Evolutionary conservation across 2,113 vertebrate species (phyloP).

Genomic region (Anser brachyrhynchus): DNA sequence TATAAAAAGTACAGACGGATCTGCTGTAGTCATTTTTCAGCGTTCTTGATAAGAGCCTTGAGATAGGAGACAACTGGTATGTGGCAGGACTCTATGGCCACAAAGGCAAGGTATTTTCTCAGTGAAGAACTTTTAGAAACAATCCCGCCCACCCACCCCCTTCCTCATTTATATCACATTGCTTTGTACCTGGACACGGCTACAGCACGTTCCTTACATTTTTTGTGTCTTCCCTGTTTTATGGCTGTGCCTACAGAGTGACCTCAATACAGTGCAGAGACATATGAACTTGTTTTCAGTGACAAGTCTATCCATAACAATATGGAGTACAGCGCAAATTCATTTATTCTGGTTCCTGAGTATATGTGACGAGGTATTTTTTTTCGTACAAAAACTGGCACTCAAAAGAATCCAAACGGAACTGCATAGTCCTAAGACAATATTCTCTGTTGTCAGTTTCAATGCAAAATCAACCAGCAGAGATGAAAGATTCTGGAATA

Average conservation of each 20-base stretch:
- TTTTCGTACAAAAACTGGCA: constrained; percentile 21
- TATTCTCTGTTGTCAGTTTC: not conserved
- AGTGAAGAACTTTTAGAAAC: not conserved
- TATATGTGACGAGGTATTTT: constrained; percentile 23
- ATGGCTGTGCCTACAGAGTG: not conserved
- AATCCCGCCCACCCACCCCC: not conserved
- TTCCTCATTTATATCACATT: not conserved
- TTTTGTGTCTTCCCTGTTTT: not conserved
- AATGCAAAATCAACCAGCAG: not conserved
- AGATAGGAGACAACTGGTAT: not conserved
- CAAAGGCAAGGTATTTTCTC: not conserved
- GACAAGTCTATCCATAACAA: not conserved
- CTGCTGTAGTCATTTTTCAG: not conserved
- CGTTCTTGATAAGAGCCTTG: not conserved
- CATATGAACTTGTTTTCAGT: not conserved
- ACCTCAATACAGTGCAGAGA: not conserved
- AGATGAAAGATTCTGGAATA: not conserved
- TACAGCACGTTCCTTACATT: not conserved
- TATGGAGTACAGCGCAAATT: rapidly evolving
- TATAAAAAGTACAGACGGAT: constrained; percentile 32
- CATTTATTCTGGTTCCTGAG: not conserved
- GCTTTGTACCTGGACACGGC: not conserved
- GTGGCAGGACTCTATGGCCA: not conserved
- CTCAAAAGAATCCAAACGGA: not conserved
- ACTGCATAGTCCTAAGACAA: not conserved